A percentile compares a stretch with the other conserved stretches of the same genome.
Evolutionary conservation across 2,888 invertebrate genomes (phyloP).

Genomic region (Microchrysa polita): DNA sequence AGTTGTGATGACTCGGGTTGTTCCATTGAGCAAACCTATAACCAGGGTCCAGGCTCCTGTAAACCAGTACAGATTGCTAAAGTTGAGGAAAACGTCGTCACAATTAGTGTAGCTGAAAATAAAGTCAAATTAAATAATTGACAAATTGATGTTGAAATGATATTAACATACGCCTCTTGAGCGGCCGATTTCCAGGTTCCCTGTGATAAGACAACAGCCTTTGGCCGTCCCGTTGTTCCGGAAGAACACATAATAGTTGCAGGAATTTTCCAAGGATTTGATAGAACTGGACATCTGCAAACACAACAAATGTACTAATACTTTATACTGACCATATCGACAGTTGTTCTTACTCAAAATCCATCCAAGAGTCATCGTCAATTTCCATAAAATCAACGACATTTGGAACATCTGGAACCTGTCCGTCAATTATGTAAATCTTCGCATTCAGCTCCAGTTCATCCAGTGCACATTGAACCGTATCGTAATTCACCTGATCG

Average conservation of each 20-base stretch:
- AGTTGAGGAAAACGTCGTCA: slow-evolving; percentile 29
- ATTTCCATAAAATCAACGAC: slow-evolving; percentile 54
- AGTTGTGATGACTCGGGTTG: slow-evolving; percentile 47
- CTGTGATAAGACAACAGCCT: slow-evolving; percentile 46
- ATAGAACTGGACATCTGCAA: slow-evolving; percentile 23
- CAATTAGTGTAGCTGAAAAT: slow-evolving; percentile 47
- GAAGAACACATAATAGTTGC: slow-evolving; percentile 47
- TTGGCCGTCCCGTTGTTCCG: slow-evolving; percentile 49
- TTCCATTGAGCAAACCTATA: slow-evolving; percentile 48
- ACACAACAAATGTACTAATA: neutral
- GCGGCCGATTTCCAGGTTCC: neutral
- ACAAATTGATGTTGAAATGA: no score
- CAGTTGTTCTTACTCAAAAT: slow-evolving; percentile 47
- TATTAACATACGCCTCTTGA: slow-evolving; percentile 29
- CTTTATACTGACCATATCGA: no score
- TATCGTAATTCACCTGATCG: slow-evolving; percentile 56
- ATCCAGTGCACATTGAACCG: slow-evolving; percentile 52
- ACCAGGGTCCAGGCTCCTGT: slow-evolving; percentile 52
- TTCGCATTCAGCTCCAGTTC: slow-evolving; percentile 53
- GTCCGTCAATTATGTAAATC: slow-evolving; percentile 57
- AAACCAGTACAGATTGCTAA: slow-evolving; percentile 48
- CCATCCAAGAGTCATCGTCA: slow-evolving; percentile 48
- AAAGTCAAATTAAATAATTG: slow-evolving; percentile 53
- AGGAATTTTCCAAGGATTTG: slow-evolving; percentile 20
- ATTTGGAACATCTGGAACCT: slow-evolving; percentile 53